phyloP scores from a whole-genome alignment of 2,113 vertebrate species.

The Monarcha castaneiventris region DNA sequence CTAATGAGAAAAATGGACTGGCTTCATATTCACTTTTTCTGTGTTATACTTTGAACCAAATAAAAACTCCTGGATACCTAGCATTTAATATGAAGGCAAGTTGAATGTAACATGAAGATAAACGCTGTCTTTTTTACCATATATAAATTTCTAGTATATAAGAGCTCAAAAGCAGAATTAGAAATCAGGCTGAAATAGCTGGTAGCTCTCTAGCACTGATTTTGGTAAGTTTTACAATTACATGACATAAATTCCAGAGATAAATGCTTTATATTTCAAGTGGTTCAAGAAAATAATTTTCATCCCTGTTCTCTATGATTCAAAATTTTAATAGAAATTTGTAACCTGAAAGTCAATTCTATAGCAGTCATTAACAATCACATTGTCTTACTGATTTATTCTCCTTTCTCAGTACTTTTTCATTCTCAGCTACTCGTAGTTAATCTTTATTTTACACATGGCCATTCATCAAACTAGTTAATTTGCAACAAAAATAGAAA shows the following conservation, averaged over 20 bases:
- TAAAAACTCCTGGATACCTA: background rate
- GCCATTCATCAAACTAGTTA: background rate
- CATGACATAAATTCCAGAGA: background rate
- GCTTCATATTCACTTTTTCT: background rate
- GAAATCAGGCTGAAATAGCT: background rate
- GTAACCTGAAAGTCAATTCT: background rate
- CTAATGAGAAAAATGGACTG: background rate
- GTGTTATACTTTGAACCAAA: background rate
- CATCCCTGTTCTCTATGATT: background rate
- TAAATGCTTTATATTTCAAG: conserved; percentile 10
- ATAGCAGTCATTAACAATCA: background rate
- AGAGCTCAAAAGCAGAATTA: background rate
- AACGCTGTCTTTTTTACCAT: background rate
- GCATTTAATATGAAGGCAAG: background rate
- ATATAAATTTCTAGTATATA: background rate
- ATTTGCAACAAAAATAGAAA: background rate
- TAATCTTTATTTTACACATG: background rate
- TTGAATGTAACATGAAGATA: background rate
- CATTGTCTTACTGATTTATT: background rate
- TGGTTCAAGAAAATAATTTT: background rate
- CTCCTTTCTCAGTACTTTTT: background rate
- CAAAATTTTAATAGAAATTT: conserved; percentile 1
- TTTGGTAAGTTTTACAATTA: background rate
- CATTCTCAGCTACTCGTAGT: background rate
- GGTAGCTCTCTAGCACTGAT: background rate